phyloP scores from a whole-genome alignment of 2,113 vertebrate genomes.

The Neodon shergylaensis region DNA sequence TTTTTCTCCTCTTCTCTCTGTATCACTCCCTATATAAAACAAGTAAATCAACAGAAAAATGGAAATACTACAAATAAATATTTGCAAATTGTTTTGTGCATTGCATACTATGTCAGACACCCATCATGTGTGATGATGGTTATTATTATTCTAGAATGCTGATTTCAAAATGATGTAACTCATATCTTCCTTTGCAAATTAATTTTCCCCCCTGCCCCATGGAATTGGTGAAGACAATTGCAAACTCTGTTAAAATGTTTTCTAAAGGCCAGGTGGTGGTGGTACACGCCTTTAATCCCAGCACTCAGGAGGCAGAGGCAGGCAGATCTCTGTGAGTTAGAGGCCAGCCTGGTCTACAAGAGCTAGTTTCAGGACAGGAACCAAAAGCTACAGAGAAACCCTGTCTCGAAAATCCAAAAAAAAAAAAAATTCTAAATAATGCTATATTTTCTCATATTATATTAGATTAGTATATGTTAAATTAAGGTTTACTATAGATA shows the following conservation, averaged over 20 bases:
- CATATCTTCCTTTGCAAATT: not conserved
- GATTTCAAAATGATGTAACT: not conserved
- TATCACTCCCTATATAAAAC: not conserved
- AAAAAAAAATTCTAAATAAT: not conserved
- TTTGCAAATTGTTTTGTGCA: not conserved
- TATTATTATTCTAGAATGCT: not conserved
- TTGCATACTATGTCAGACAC: not conserved
- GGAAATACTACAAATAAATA: not conserved
- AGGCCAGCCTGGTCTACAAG: too few relatives aligned
- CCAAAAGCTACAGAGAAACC: too few relatives aligned
- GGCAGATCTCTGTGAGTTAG: too few relatives aligned
- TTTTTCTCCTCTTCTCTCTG: not conserved
- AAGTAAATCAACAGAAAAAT: not conserved
- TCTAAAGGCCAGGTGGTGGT: too few relatives aligned
- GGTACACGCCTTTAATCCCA: too few relatives aligned
- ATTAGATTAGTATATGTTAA: not conserved
- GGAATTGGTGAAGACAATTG: rapidly evolving
- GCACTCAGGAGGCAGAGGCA: too few relatives aligned
- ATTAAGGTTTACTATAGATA: not conserved
- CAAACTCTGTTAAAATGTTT: not conserved
- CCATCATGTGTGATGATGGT: not conserved
- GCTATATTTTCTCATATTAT: too few relatives aligned
- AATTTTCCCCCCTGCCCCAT: not conserved
- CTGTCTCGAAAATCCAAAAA: too few relatives aligned
- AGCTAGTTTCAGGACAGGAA: too few relatives aligned